phyloP scores from a whole-genome alignment of 2,797 vertebrate species.

The Clarias laeviceps region DNA sequence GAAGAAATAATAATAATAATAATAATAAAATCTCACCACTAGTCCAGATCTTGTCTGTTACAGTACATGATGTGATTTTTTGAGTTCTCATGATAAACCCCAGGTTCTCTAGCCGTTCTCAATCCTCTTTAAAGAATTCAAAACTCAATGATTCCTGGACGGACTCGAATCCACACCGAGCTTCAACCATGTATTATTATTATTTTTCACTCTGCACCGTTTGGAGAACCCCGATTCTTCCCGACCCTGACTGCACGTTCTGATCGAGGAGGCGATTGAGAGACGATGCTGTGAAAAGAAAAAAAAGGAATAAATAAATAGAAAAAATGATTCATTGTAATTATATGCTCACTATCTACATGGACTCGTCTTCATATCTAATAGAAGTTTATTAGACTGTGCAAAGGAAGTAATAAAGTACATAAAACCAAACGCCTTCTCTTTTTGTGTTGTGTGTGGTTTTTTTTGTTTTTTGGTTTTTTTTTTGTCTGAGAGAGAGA shows the following conservation, averaged over 20 bases:
- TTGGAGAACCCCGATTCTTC: not conserved
- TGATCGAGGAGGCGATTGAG: conserved; percentile 55
- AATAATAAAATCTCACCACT: not conserved
- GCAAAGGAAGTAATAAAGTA: conserved; percentile 76
- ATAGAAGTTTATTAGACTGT: conserved; percentile 77
- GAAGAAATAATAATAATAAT: too few relatives aligned
- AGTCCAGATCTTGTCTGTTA: not conserved
- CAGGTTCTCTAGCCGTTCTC: not conserved
- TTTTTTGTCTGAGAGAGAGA: too few relatives aligned
- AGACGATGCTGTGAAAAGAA: conserved; percentile 75
- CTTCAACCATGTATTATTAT: too few relatives aligned
- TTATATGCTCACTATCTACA: conserved; percentile 72
- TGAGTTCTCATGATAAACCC: not conserved
- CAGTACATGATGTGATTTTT: not conserved
- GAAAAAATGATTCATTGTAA: conserved; percentile 62
- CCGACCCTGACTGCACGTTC: not conserved
- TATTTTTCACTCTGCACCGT: not conserved
- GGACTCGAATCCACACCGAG: not conserved
- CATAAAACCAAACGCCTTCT: conserved; percentile 57
- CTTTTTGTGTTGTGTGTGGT: conserved; percentile 44
- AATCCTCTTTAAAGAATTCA: not conserved
- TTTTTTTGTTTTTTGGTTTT: too few relatives aligned
- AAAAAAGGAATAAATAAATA: too few relatives aligned
- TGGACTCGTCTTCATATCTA: conserved; percentile 73
- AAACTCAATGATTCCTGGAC: not conserved